Base-by-base conservation (phyloP, 2,113 vertebrate species). In the Oenanthe melanoleuca region DNA sequence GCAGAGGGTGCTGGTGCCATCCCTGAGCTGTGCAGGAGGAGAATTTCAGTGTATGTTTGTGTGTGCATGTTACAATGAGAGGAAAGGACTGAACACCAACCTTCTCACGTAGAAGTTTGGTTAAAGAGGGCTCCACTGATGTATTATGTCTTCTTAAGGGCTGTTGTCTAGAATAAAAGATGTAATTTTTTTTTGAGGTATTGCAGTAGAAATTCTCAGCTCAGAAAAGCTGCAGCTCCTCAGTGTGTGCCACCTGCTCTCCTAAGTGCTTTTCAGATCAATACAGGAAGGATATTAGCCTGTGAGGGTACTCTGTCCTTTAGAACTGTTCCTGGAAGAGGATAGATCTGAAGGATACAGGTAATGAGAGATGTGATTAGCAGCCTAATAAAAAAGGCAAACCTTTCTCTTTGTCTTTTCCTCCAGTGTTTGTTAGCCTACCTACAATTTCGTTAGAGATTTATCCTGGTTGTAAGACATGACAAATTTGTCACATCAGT, bases 1-100 rank as follows among this genome's bases (percentile, higher is more conserved):
- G 91, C 93, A 97, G 96, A 97, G 96, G 96, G 96, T 86, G 90
- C 93, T 91, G 61, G 70, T 89, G 65, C 77, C 63, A 71, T 90
- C 91, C 86, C 89, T 11, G 50, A 93, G 82, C 63, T 47, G 65
- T 1, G 0, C 63, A n/a, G 93, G 40, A 38, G 45, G 14, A 38
- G 5, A 11, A 20, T 53, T 56, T 11, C 34, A 3, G 8, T 12
- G 5, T 3, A 1, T 6, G 5, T 12, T 38, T 55, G 0, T 8
- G 0, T 14, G 15, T n/a, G 24, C 50, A 2, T 38, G 2, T 7
- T 25, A 16, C 42, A 49, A 1, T 2, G 11, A 47, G 56, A 17
- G 72, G 22, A 72, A 49, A 89, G n/a, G 79, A 29, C 55, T 53
- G 2, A 71, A 19, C 14, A 29, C 20, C 33, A 28, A 6, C 25